These are phyloP conservation scores for Callyntrura sp. DNA, from an alignment of 2,888 invertebrate species.

Conservation along the genomic window DNA sequence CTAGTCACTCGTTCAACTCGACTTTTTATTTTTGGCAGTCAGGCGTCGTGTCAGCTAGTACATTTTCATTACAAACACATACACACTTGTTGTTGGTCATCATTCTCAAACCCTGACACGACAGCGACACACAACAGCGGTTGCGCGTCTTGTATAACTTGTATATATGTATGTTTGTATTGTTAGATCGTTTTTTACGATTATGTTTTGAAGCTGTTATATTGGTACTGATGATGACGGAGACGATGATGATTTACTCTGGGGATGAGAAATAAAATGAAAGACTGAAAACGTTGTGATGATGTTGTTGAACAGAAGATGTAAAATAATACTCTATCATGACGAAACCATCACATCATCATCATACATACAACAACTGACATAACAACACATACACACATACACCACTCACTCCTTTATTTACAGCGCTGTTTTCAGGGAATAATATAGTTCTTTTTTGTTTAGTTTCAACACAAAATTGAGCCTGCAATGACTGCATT, in stretches of 20 bases:
- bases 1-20: not conserved
- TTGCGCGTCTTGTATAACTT: too few species aligned
- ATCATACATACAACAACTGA: not conserved
- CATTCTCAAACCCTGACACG: conserved; percentile 2
- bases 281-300: not conserved
- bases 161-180: too few species aligned
- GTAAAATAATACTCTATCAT: conserved; percentile 5
- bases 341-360: conserved; percentile 9
- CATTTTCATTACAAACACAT: too few species aligned
- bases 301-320: not conserved
- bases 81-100: conserved; percentile 17
- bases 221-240: not conserved
- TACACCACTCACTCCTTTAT: too few species aligned
- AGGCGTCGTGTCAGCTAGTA: not conserved
- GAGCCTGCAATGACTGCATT: not conserved
- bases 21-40: not conserved
- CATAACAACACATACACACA: too few species aligned
- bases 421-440: not conserved
- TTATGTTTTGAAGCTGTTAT: not conserved
- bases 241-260: too few species aligned
- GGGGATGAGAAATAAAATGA: not conserved
- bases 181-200: conserved; percentile 7
- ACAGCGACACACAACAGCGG: not conserved
- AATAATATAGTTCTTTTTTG: conserved; percentile 1
- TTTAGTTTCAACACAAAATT: conserved; percentile 22